Conservation (phyloP, 2,113 vertebrate genomes). For the Salminus brasiliensis region DNA sequence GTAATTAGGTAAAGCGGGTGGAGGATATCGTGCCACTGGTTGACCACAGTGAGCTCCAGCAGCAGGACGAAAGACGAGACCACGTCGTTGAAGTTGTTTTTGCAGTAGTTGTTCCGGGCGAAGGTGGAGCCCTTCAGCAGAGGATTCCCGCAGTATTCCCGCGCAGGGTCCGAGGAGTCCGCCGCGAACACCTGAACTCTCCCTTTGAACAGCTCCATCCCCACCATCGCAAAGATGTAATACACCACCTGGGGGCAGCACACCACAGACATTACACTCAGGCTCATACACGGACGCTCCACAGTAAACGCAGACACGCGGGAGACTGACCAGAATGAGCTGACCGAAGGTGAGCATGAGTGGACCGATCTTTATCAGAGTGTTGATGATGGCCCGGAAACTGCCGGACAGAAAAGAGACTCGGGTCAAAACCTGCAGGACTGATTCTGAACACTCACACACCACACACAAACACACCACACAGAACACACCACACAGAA, state of each 20-base stretch:
- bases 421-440: too few relatives aligned
- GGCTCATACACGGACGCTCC: too few relatives aligned
- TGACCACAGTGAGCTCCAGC: conserved; percentile 91
- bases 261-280: too few relatives aligned
- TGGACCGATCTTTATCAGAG: conserved; percentile 87
- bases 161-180: conserved; percentile 52
- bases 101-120: conserved; percentile 86
- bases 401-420: conserved; percentile 60
- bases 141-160: conserved; percentile 81
- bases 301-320: too few relatives aligned
- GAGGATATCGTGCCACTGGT: conserved; percentile 98
- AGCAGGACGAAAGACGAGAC: conserved; percentile 83
- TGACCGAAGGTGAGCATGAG: conserved; percentile 90
- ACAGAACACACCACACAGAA: not conserved
- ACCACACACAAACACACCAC: too few relatives aligned
- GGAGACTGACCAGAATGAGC: conserved; percentile 85
- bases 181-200: conserved; percentile 80
- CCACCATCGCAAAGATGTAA: conserved; percentile 89
- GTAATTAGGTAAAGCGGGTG: not conserved
- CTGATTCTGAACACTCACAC: too few relatives aligned
- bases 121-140: conserved; percentile 80
- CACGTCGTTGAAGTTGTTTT: conserved; percentile 92
- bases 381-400: conserved; percentile 89
- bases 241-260: conserved; percentile 82
- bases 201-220: conserved; percentile 90